These are phyloP conservation scores for Poeciliopsis gracilis DNA, from an alignment of 2,797 vertebrate genomes.

Conservation along the genomic window DNA sequence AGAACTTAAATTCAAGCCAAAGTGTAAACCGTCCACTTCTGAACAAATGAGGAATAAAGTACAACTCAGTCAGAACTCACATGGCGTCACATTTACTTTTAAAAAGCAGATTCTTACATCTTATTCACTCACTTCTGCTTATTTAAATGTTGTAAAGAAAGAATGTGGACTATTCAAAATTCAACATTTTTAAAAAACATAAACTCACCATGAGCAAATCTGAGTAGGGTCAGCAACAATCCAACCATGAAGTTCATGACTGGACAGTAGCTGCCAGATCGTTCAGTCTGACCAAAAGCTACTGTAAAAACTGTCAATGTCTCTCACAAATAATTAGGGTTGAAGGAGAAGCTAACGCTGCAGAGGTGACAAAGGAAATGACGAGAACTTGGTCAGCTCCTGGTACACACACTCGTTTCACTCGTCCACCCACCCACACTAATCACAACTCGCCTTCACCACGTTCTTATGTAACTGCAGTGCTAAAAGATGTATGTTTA, in stretches of 20 bases:
- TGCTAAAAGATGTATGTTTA: neutral
- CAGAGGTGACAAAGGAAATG: neutral
- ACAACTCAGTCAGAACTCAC: neutral
- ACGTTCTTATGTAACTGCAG: neutral
- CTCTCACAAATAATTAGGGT: neutral
- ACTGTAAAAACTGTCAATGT: neutral
- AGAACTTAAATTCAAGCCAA: neutral
- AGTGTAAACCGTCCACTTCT: neutral
- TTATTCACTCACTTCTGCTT: neutral
- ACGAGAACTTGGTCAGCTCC: neutral
- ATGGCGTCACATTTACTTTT: neutral
- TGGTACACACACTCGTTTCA: neutral
- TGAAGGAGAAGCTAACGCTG: neutral
- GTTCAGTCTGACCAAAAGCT: neutral
- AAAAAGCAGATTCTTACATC: neutral
- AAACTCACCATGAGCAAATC: constrained; percentile 32
- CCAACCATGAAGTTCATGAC: constrained; percentile 37
- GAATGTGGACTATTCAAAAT: neutral
- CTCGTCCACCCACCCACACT: neutral
- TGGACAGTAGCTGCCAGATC: neutral
- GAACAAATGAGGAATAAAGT: neutral
- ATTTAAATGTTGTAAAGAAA: neutral
- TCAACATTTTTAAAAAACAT: neutral
- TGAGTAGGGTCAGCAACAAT: constrained; percentile 26
- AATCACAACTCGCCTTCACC: neutral